Percentiles rank a stretch among this genome's conserved stretches.
Conservation (phyloP, 1,140 invertebrate species). For the Arion vulgaris region DNA sequence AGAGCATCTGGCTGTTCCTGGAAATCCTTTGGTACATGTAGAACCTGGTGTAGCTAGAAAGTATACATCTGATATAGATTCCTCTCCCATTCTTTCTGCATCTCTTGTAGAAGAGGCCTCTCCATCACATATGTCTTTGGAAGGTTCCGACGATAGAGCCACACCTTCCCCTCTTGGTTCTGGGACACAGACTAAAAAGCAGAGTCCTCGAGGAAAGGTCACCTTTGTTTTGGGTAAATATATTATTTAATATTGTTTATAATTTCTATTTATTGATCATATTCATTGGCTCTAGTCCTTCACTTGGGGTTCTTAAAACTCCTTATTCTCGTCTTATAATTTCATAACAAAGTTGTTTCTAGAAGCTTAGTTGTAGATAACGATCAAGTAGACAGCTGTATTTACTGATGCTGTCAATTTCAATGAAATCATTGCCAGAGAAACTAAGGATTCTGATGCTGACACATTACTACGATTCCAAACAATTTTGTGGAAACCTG, state of each 20-base stretch:
- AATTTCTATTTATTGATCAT: too few relatives aligned
- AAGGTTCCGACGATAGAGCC: background rate
- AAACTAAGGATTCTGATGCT: too few relatives aligned
- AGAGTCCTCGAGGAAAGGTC: slow-evolving; percentile 21
- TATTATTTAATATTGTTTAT: background rate
- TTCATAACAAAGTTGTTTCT: too few relatives aligned
- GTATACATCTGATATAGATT: background rate
- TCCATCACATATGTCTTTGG: background rate
- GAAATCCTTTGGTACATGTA: background rate
- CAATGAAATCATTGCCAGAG: too few relatives aligned
- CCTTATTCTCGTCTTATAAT: too few relatives aligned
- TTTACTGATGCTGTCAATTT: too few relatives aligned
- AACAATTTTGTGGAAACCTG: too few relatives aligned
- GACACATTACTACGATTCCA: too few relatives aligned
- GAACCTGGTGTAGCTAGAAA: background rate
- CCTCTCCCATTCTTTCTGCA: background rate
- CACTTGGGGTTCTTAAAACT: too few relatives aligned
- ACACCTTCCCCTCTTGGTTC: slow-evolving; percentile 20
- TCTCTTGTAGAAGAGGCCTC: background rate
- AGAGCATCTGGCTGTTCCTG: background rate
- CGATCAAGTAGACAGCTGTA: too few relatives aligned
- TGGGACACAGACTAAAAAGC: background rate
- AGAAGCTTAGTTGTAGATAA: too few relatives aligned
- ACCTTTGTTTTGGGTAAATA: slow-evolving; percentile 32
- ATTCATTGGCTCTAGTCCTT: too few relatives aligned